Conservation (phyloP, 1,140 invertebrate species). For the Microplitis demolitor region DNA sequence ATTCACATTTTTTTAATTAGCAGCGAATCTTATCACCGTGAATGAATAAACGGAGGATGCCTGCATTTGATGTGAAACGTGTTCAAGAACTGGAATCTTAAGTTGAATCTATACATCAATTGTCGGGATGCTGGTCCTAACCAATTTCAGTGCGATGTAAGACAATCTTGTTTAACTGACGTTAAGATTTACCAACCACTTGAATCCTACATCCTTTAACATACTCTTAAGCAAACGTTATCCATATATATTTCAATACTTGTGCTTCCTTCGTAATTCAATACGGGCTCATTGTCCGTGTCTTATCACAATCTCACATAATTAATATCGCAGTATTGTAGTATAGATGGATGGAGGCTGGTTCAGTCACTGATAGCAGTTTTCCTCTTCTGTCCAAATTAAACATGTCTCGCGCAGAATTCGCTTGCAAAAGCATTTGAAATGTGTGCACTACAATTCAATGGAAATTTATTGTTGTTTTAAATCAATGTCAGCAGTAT, state of each 20-base stretch:
- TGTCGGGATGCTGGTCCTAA: background rate
- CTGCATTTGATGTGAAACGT: background rate
- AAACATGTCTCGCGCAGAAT: no score
- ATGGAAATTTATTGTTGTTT: no score
- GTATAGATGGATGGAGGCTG: constrained; percentile 54
- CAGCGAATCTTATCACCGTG: no score
- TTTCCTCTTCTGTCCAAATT: background rate
- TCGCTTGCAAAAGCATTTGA: no score
- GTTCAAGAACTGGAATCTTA: background rate
- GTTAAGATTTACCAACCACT: background rate
- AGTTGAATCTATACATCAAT: background rate
- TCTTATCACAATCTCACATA: constrained; percentile 63
- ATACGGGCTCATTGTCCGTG: constrained; percentile 61
- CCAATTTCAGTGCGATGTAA: background rate
- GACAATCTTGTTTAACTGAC: background rate
- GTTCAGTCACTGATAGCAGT: background rate
- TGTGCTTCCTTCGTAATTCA: constrained; percentile 46
- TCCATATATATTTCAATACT: constrained; percentile 32
- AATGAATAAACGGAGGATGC: no score
- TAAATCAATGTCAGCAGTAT: no score
- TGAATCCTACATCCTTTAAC: background rate
- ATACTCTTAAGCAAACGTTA: background rate
- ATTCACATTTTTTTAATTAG: no score
- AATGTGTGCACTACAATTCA: no score
- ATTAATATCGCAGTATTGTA: constrained; percentile 63